Evolutionary conservation across 1,140 invertebrate genomes (phyloP), one percentile per base, ranked within the genome.

Genomic region (Papilio helenus): DNA sequence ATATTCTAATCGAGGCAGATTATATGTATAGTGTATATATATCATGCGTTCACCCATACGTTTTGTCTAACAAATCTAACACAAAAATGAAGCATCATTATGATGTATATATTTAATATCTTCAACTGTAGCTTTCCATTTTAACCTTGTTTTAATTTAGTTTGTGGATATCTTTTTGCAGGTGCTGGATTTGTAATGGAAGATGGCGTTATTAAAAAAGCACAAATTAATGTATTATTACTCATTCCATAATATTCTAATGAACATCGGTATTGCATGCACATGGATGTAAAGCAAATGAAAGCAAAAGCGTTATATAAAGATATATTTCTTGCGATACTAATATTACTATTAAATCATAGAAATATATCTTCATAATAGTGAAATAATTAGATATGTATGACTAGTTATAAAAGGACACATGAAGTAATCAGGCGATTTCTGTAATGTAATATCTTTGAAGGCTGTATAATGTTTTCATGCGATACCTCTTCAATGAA

Each of bases 31-130:
- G 86, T 88, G 87, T 90, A 87, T 86, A 87, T 86, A 87, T 85
- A 88, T 89, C 89, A 92, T 91, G 90, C 88, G 83, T 83, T 89
- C 84, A 85, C 89, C 85, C 86, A 89, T 82, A 87, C 84, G 81
- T 83, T 83, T 84, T 81, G 80, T 89, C 86, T 88, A 87, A 85
- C 86, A 89, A 82, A 86, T 87, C 89, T 90, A 89, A 89, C 85
- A 87, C 78, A 87, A 82, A 86, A 88, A 82, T 79, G 72, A 90
- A 90, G 88, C 88, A 81, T 83, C 82, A 68, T 85, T 82, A 72
- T 78, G 65, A 84, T 85, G 78, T 82, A 81, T 81, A 72, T 81
- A 72, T 81, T 46, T 83, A 58, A 10, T 61, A 77, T 77, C 39
- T 77, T 61, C 12, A 42, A 77, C 39, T 65, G 44, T 77, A n/a